Evolutionary conservation across 2,113 vertebrate genomes (phyloP).

Genomic region (Oncorhynchus tshawytscha): DNA sequence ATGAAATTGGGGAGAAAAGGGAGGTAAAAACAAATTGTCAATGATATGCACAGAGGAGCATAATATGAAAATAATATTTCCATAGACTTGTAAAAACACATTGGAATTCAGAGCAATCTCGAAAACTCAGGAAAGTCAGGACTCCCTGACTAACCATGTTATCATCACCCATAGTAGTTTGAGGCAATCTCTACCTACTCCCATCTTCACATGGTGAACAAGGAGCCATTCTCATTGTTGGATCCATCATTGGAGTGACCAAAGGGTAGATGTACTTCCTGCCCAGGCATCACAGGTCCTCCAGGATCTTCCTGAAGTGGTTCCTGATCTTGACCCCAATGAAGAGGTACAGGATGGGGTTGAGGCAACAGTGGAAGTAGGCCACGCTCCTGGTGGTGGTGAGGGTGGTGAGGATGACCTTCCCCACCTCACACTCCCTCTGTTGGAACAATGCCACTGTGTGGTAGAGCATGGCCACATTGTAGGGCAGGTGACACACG

Average conservation of each 20-base stretch:
- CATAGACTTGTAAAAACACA: too few species aligned
- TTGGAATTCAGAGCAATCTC: too few species aligned
- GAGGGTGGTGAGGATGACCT: slow-evolving; percentile 42
- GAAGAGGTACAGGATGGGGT: slow-evolving; percentile 92
- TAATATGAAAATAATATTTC: too few species aligned
- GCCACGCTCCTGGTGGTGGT: slow-evolving; percentile 76
- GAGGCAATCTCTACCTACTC: too few species aligned
- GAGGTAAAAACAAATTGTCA: too few species aligned
- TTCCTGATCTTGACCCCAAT: slow-evolving; percentile 88
- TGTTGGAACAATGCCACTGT: slow-evolving; percentile 66
- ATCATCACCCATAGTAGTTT: neutral
- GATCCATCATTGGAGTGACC: slow-evolving; percentile 64
- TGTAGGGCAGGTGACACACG: slow-evolving; percentile 86
- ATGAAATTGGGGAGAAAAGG: too few species aligned
- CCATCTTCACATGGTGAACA: slow-evolving; percentile 75
- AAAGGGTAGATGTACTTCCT: slow-evolving; percentile 62
- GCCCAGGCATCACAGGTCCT: slow-evolving; percentile 76
- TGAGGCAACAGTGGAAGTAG: slow-evolving; percentile 91
- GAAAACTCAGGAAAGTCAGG: too few species aligned
- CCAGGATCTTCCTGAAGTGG: slow-evolving; percentile 81
- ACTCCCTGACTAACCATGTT: neutral
- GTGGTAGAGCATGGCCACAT: slow-evolving; percentile 74
- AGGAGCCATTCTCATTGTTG: slow-evolving; percentile 73
- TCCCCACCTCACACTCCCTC: slow-evolving; percentile 63
- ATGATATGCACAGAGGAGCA: too few species aligned